Evolutionary conservation across 2,888 invertebrate species (phyloP).

Genomic region (Syritta pipiens): DNA sequence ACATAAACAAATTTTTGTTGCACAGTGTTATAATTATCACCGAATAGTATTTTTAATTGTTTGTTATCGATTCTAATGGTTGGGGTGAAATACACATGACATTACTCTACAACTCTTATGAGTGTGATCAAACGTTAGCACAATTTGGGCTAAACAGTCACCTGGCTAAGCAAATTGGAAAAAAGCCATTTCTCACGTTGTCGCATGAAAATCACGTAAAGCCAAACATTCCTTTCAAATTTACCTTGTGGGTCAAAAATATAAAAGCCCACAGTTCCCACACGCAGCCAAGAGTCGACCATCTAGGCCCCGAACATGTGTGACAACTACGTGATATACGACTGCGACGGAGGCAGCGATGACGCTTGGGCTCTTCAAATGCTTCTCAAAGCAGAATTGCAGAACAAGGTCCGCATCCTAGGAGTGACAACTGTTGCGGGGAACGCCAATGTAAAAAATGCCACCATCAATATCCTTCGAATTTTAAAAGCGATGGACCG

Average conservation of each 20-base stretch:
- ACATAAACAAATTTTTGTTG: too few relatives aligned
- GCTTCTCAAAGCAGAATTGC: conserved; percentile 80
- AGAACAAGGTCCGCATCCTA: conserved; percentile 78
- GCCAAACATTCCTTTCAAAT: too few relatives aligned
- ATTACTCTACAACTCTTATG: too few relatives aligned
- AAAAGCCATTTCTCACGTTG: conserved; percentile 7
- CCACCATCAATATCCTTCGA: conserved; percentile 85
- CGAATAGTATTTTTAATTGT: too few relatives aligned
- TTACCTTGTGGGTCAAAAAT: too few relatives aligned
- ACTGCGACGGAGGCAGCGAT: conserved; percentile 83
- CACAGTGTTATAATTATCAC: too few relatives aligned
- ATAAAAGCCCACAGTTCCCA: not conserved
- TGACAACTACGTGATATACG: conserved; percentile 26
- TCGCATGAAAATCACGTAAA: conserved; percentile 3
- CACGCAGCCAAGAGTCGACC: too few relatives aligned
- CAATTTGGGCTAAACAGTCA: too few relatives aligned
- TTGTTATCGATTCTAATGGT: too few relatives aligned
- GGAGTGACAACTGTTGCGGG: conserved; percentile 86
- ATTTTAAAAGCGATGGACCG: conserved; percentile 83
- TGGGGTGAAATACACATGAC: conserved; percentile 19
- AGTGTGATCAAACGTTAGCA: too few relatives aligned
- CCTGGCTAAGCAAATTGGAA: too few relatives aligned
- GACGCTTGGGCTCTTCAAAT: conserved; percentile 83
- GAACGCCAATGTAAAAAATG: conserved; percentile 85
- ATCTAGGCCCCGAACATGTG: conserved; percentile 9